A percentile compares a stretch with the other conserved stretches of the same genome.
Evolutionary conservation across 1,140 invertebrate genomes (phyloP).

Genomic region (Mizuhopecten yessoensis): DNA sequence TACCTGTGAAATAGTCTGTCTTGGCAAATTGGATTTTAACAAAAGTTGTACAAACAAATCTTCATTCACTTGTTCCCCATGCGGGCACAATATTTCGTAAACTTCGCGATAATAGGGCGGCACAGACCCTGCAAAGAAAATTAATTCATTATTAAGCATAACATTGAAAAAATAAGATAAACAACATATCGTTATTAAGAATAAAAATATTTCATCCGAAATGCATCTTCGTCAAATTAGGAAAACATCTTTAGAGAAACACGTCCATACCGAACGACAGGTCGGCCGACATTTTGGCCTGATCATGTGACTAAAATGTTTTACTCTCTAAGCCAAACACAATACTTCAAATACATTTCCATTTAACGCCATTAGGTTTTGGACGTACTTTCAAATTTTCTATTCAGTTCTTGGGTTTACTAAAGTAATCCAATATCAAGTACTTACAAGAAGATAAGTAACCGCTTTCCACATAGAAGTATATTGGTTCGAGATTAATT

Average conservation of each 20-base stretch:
- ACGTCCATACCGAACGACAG: slow-evolving; percentile 76
- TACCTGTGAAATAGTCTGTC: slow-evolving; percentile 86
- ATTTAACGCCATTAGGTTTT: too few relatives aligned
- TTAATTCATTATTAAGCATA: slow-evolving; percentile 59
- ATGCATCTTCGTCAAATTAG: not conserved
- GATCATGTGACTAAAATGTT: slow-evolving; percentile 78
- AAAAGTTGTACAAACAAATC: slow-evolving; percentile 87
- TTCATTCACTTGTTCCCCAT: slow-evolving; percentile 86
- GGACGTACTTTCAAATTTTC: too few relatives aligned
- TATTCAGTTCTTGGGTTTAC: too few relatives aligned
- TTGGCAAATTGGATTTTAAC: slow-evolving; percentile 86
- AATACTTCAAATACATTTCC: too few relatives aligned
- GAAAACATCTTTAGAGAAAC: not conserved
- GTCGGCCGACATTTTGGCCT: slow-evolving; percentile 82
- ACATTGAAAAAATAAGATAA: not conserved
- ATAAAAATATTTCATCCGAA: not conserved
- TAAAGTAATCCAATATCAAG: too few relatives aligned
- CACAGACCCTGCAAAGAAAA: slow-evolving; percentile 85
- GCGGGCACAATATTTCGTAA: slow-evolving; percentile 87
- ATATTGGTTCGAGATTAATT: too few relatives aligned
- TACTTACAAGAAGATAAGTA: too few relatives aligned
- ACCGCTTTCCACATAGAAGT: too few relatives aligned
- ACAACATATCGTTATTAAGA: not conserved
- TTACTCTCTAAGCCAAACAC: slow-evolving; percentile 52
- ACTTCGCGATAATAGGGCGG: slow-evolving; percentile 87